These are phyloP conservation scores for Diachrysia chrysitis DNA, from an alignment of 2,888 invertebrate species.

Conservation along the genomic window DNA sequence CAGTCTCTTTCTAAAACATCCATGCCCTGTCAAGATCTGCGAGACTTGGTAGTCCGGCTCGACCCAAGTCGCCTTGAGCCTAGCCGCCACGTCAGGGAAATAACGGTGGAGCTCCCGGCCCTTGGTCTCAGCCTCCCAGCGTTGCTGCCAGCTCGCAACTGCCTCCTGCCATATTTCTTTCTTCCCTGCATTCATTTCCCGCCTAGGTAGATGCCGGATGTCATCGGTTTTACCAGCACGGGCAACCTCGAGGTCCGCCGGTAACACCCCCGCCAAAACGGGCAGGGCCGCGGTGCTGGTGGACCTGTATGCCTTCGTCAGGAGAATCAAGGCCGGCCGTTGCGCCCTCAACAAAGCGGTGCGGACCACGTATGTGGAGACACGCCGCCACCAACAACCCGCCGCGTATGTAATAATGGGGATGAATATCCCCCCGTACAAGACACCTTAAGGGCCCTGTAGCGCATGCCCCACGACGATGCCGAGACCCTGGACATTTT, in stretches of 20 bases:
- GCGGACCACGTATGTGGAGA: conserved; percentile 25
- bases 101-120: conserved; percentile 49
- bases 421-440: conserved; percentile 7
- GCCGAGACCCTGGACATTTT: conserved; percentile 56
- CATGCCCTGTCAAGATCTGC: conserved; percentile 53
- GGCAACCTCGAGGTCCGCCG: conserved; percentile 41
- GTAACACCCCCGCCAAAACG: conserved; percentile 37
- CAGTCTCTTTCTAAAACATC: conserved; percentile 45
- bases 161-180: not conserved
- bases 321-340: conserved; percentile 13
- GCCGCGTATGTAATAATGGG: rapidly evolving
- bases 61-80: conserved; percentile 44
- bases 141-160: conserved; percentile 37
- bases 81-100: conserved; percentile 52
- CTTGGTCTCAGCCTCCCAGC: conserved; percentile 38
- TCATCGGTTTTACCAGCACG: conserved; percentile 27
- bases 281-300: conserved; percentile 27
- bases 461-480: conserved; percentile 54
- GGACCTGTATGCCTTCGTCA: conserved; percentile 40
- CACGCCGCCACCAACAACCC: conserved; percentile 13
- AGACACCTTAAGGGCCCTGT: conserved; percentile 38
- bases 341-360: conserved; percentile 8
- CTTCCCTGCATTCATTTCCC: not conserved
- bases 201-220: not conserved
- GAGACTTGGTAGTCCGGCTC: conserved; percentile 52